A percentile compares a stretch with the other conserved stretches of the same genome.
phyloP scores from a whole-genome alignment of 2,888 invertebrate species.

The Eugnorisma glareosa region DNA sequence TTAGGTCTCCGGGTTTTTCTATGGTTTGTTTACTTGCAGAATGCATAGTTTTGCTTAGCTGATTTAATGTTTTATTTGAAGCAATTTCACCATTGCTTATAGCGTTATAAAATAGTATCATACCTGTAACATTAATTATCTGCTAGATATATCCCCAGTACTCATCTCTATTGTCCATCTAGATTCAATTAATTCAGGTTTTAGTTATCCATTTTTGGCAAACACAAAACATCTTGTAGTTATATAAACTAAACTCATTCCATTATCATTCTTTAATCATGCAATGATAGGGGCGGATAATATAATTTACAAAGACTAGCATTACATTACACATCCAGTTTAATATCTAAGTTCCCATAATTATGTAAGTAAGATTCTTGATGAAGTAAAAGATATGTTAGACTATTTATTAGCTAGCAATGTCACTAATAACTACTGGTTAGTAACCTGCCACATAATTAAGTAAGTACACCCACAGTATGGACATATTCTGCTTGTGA shows the following conservation, averaged over 20 bases:
- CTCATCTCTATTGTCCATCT: not conserved
- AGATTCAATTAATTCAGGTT: not conserved
- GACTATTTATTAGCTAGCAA: conserved; percentile 46
- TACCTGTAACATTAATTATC: not conserved
- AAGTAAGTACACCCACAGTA: not conserved
- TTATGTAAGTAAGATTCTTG: conserved; percentile 39
- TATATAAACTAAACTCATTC: not conserved
- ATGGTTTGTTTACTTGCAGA: conserved; percentile 34
- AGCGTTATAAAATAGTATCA: not conserved
- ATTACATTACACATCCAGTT: conserved; percentile 34
- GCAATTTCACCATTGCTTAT: not conserved
- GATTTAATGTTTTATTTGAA: not conserved
- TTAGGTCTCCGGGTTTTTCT: conserved; percentile 12
- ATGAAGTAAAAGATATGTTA: conserved; percentile 39
- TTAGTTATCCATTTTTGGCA: not conserved
- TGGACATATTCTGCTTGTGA: too few relatives aligned
- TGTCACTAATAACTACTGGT: conserved; percentile 23
- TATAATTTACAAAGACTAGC: conserved; percentile 27
- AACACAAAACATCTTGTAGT: not conserved
- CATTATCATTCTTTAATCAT: conserved; percentile 11
- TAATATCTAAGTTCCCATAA: conserved; percentile 47
- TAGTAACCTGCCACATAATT: conserved; percentile 3
- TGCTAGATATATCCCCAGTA: not conserved
- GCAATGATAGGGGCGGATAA: conserved; percentile 18
- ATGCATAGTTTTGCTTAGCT: not conserved